phyloP scores from a whole-genome alignment of 2,113 vertebrate genomes.

The Boleophthalmus pectinirostris region DNA sequence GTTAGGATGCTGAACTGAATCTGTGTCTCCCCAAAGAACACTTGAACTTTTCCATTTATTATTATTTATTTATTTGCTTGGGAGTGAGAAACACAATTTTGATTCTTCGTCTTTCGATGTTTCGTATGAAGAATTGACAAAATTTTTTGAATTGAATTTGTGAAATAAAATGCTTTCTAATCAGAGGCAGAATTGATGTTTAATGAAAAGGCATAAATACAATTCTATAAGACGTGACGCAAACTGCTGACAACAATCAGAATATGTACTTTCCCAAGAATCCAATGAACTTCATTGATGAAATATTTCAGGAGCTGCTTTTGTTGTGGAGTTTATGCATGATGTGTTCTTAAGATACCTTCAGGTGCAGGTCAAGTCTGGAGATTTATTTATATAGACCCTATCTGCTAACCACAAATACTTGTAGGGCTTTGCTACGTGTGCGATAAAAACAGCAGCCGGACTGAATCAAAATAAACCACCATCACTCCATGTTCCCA shows the following conservation, averaged over 20 bases:
- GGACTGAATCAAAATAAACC: conserved; percentile 57
- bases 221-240: not conserved
- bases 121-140: no score
- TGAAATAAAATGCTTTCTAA: no score
- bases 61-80: no score
- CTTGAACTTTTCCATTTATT: no score
- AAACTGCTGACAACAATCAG: not conserved
- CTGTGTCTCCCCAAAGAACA: no score
- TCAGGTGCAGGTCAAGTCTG: conserved; percentile 10
- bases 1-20: no score
- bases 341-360: conserved; percentile 46
- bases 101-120: no score
- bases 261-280: not conserved
- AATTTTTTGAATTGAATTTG: no score
- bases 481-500: conserved; percentile 35
- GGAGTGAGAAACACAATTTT: no score
- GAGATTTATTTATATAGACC: conserved; percentile 9
- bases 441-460: not conserved
- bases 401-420: not conserved
- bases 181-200: no score
- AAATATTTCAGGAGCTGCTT: not conserved
- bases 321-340: conserved; percentile 11
- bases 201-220: not conserved
- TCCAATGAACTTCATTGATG: not conserved
- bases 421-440: not conserved